Conservation (phyloP, 2,888 invertebrate species). For the Caenorhabditis afra region DNA sequence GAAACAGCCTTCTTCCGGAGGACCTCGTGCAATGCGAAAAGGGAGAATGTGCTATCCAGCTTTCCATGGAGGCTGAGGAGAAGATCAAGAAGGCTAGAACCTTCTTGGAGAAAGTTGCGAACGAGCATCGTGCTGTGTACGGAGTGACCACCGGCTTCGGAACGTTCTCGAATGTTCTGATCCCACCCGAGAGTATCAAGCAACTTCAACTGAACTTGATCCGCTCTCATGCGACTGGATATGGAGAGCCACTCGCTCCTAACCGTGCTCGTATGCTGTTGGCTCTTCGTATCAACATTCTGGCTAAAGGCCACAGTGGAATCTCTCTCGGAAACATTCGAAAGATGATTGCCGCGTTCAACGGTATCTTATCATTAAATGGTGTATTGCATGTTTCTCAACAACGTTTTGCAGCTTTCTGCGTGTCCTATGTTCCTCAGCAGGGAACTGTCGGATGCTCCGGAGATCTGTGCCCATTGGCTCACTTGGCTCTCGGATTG, state of each 20-base stretch:
- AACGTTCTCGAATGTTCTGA: conserved; percentile 84
- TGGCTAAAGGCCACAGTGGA: conserved; percentile 86
- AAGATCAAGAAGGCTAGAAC: conserved; percentile 83
- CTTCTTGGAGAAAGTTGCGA: conserved; percentile 84
- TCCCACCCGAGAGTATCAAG: conserved; percentile 83
- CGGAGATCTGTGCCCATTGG: conserved; percentile 85
- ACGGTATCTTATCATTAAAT: conserved; percentile 82
- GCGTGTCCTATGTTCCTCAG: conserved; percentile 85
- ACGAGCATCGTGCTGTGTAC: conserved; percentile 84
- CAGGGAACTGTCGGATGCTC: conserved; percentile 86
- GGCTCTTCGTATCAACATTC: conserved; percentile 85
- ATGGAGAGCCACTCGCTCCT: conserved; percentile 84
- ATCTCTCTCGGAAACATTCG: conserved; percentile 84
- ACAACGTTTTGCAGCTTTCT: conserved; percentile 83
- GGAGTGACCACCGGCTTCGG: conserved; percentile 86
- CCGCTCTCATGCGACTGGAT: conserved; percentile 85
- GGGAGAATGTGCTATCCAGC: conserved; percentile 83
- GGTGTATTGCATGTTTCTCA: not conserved
- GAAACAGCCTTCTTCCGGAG: conserved; percentile 83
- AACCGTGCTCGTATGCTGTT: conserved; percentile 85
- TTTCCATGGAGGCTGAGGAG: conserved; percentile 83
- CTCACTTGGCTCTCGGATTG: conserved; percentile 85
- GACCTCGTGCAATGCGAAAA: conserved; percentile 84
- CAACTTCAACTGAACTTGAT: conserved; percentile 85
- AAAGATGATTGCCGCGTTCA: conserved; percentile 85